These are phyloP conservation scores for Scaptodrosophila latifasciaeformis DNA, from an alignment of 2,888 invertebrate genomes.

Conservation along the genomic window DNA sequence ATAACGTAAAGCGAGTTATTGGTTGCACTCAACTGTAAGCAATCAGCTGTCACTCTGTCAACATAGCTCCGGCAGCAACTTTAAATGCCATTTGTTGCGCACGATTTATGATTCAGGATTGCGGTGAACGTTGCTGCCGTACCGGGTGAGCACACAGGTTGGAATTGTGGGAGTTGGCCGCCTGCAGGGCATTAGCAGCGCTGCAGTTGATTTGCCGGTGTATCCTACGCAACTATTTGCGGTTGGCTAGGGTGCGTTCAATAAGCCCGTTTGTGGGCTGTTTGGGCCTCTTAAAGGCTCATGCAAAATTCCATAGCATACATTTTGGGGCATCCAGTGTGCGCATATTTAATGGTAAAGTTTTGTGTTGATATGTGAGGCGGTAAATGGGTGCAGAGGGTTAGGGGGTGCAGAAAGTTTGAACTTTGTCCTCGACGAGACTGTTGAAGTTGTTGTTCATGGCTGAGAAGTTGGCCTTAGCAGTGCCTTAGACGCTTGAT, in stretches of 20 bases:
- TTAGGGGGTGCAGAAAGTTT: constrained; percentile 37
- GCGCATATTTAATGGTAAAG: neutral
- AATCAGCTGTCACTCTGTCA: neutral
- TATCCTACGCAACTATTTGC: neutral
- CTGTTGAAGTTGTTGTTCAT: constrained; percentile 15
- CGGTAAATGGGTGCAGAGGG: neutral
- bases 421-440: constrained; percentile 44
- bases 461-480: neutral
- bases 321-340: constrained; percentile 27
- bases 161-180: neutral
- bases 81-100: neutral
- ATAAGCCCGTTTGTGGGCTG: too few species aligned
- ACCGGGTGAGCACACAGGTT: too few species aligned
- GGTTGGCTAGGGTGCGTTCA: neutral
- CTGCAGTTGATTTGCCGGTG: neutral
- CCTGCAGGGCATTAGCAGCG: neutral
- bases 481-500: constrained; percentile 22
- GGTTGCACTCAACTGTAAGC: neutral
- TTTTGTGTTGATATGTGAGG: neutral
- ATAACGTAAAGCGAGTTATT: too few species aligned
- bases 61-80: neutral
- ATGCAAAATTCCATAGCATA: constrained; percentile 61
- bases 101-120: neutral
- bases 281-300: constrained; percentile 31
- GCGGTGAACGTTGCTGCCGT: too few species aligned